Base-by-base conservation (phyloP, 2,888 invertebrate species). In the Sthenelais limicola region DNA sequence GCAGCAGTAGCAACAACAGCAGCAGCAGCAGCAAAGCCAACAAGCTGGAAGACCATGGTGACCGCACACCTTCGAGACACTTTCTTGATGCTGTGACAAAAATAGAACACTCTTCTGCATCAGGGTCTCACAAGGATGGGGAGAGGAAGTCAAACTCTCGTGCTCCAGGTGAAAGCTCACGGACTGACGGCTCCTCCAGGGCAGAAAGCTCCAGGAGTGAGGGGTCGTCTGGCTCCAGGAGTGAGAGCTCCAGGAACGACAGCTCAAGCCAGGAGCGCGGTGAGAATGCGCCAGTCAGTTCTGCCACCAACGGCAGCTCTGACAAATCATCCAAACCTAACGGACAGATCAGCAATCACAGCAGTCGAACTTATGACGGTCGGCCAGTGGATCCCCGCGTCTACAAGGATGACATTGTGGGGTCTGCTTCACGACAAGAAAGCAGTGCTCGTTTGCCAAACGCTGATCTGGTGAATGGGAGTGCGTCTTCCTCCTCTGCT, bases 81-180 rank as follows among this genome's bases (percentile, higher is more conserved):
- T 75, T 75, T 43, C 54, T 75, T 28, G 75, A 75, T 48, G 73
- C 70, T 12, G 75, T 75, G 18, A 67, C 62, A n/a, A 74, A 74
- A n/a, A 30, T 71, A 28, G 62, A 62, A 2, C 38, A 48, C 47
- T 30, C 54, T 26, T 33, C 62, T 1, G 35, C 38, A 4, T 35
- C 62, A 9, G 24, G 24, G 4, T 3, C 62, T 9, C 62, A 62
- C 62, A 62, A 62, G 62, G 62, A 62, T 5, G 62, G 62, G 5
- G 62, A 62, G 12, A 18, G 62, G 21, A 62, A 38, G 26, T n/a
- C 38, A 26, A 43, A 2, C 1, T 62, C 62, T 15, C 62, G 62
- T 24, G 26, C 24, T 38, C 35, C 24, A 24, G 43, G 62, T 35
- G 62, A 62, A 43, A 43, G 24, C 24, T 12, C 62, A 1, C 33